Conservation (phyloP, 2,888 invertebrate genomes). For the Zaprionus lineosus region DNA sequence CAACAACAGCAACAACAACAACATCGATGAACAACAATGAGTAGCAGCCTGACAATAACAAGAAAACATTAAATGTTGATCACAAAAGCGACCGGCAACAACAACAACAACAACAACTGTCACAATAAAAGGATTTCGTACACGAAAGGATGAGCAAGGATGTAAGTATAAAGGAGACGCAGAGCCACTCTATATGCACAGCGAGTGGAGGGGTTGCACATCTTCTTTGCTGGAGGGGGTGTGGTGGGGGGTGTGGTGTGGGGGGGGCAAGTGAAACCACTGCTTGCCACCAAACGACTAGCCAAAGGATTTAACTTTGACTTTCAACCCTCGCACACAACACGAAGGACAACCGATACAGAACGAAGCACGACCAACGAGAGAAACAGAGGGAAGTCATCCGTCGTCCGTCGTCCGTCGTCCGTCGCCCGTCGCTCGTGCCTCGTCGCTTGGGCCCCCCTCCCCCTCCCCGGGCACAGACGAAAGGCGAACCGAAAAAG, state of each 20-base stretch:
- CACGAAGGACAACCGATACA: slow-evolving; percentile 8
- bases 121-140: slow-evolving; percentile 73
- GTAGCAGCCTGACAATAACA: slow-evolving; percentile 48
- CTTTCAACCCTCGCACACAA: slow-evolving; percentile 58
- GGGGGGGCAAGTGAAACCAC: slow-evolving; percentile 21
- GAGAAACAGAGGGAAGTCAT: too few relatives aligned
- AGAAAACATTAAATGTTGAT: slow-evolving; percentile 76
- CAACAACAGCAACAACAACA: slow-evolving; percentile 21
- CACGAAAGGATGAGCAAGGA: slow-evolving; percentile 35
- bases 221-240: too few relatives aligned
- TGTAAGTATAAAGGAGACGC: background rate
- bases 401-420: too few relatives aligned
- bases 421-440: background rate
- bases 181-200: slow-evolving; percentile 26
- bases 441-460: too few relatives aligned
- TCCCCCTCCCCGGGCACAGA: background rate
- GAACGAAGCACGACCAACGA: background rate
- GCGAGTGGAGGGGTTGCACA: too few relatives aligned
- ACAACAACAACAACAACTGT: slow-evolving; percentile 71
- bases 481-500: slow-evolving; percentile 53
- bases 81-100: slow-evolving; percentile 58
- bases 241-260: background rate
- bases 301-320: slow-evolving; percentile 55
- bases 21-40: slow-evolving; percentile 7
- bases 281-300: background rate